Base-by-base conservation (phyloP, 2,888 invertebrate genomes). In the Tetragonula carbonaria region DNA sequence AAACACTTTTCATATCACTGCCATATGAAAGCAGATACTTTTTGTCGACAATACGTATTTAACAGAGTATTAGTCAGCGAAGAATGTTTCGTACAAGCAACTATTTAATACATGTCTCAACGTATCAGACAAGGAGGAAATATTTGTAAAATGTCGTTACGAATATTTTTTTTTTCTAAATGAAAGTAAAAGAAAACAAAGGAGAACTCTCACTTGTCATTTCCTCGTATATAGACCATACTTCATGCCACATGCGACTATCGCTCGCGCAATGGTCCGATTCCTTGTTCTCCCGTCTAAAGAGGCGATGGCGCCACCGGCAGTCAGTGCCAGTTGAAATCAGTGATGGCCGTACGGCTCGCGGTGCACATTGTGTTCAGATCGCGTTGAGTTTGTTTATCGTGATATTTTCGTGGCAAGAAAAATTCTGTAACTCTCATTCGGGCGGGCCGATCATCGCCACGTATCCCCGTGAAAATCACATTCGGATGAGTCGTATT, bases 291-390 rank as follows among this genome's bases (percentile, higher is more conserved):
- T 78, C 70, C 51, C 73, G 85, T 90, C 77, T 77, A 78, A 77
- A 72, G 76, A 57, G 65, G 28, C 63, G 90, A 87, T 87, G 82
- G 96, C 97, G 67, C 96, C 96, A 89, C 96, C 96, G 95, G 96
- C 96, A 67, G 94, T 16, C n/a, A 95, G 71, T 95, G 95, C 68
- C 92, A 87, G 87, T 86, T 80, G 87, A 85, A 86, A 87, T 87
- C 92, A 92, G 92, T 93, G 91, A 93, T 93, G 93, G 93, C 93
- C 91, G 91, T 88, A 87, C 87, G 86, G 86, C 88, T 89, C 86
- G 82, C 87, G 91, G 91, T 87, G 91, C 80, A 89, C 87, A 88
- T 88, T 90, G 86, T 87, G 85, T 90, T 80, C 86, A 78, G 79
- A 84, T 88, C 87, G 79, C 87, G 76, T 80, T 75, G 74, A 78